phyloP scores from a whole-genome alignment of 2,113 vertebrate species.

The Mirounga angustirostris region DNA sequence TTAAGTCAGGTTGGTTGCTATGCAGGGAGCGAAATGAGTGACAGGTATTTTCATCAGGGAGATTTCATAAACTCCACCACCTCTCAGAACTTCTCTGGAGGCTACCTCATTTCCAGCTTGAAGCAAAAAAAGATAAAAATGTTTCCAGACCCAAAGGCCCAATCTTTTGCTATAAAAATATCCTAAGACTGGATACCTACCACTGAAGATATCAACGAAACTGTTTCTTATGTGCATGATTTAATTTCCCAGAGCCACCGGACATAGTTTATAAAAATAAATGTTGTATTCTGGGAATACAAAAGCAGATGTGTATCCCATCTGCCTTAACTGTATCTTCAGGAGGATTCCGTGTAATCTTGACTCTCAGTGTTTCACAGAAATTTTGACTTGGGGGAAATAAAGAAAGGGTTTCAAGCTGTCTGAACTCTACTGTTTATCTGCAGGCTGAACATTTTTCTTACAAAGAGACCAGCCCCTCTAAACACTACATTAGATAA shows the following conservation, averaged over 20 bases:
- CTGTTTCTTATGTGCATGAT: conserved; percentile 39
- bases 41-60: conserved; percentile 66
- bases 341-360: background rate
- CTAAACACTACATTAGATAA: background rate
- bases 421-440: conserved; percentile 36
- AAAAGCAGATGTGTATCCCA: conserved; percentile 64
- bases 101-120: conserved; percentile 60
- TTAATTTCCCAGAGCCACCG: conserved; percentile 70
- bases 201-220: conserved; percentile 32
- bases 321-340: background rate
- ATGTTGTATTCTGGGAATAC: conserved; percentile 62
- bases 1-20: conserved; percentile 52
- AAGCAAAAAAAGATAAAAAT: conserved; percentile 69
- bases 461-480: background rate
- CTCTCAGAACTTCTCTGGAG: conserved; percentile 40
- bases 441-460: background rate
- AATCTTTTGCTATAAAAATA: conserved; percentile 64
- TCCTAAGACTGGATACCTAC: conserved; percentile 43
- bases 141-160: conserved; percentile 62
- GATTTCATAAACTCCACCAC: conserved; percentile 48
- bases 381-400: background rate
- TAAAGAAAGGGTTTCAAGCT: background rate
- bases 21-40: conserved; percentile 62
- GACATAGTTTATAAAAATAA: conserved; percentile 56
- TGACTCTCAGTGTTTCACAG: background rate